These are phyloP conservation scores for Colostygia pectinataria DNA, from an alignment of 2,888 invertebrate species.

Conservation along the genomic window DNA sequence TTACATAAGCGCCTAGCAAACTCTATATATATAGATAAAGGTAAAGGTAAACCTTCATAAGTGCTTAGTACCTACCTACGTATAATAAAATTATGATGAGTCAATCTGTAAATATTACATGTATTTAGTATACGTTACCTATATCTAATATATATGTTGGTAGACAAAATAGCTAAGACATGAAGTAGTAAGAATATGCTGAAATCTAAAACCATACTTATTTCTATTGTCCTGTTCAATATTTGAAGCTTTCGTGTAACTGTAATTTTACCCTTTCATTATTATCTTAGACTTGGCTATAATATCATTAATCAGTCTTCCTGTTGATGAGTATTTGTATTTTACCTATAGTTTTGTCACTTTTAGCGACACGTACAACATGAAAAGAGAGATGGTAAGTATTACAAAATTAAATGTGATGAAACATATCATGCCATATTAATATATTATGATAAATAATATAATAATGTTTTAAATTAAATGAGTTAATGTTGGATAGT, in stretches of 20 bases:
- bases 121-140: not conserved
- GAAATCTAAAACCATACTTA: too few relatives aligned
- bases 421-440: conserved; percentile 62
- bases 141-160: too few relatives aligned
- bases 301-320: conserved; percentile 13
- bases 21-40: too few relatives aligned
- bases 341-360: not conserved
- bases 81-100: too few relatives aligned
- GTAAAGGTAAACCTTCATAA: too few relatives aligned
- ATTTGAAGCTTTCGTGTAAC: conserved; percentile 18
- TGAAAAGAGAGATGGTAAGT: conserved; percentile 44
- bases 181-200: too few relatives aligned
- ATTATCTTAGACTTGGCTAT: not conserved
- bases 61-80: too few relatives aligned
- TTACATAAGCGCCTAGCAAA: too few relatives aligned
- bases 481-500: conserved; percentile 33
- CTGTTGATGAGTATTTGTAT: conserved; percentile 3
- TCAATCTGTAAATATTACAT: not conserved
- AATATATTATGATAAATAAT: conserved; percentile 35
- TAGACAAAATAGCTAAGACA: too few relatives aligned
- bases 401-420: conserved; percentile 45
- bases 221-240: conserved; percentile 2
- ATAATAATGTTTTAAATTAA: conserved; percentile 30
- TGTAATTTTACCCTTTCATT: not conserved
- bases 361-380: conserved; percentile 17